phyloP scores from a whole-genome alignment of 2,113 vertebrate genomes.

The Phrynosoma blainvillii region DNA sequence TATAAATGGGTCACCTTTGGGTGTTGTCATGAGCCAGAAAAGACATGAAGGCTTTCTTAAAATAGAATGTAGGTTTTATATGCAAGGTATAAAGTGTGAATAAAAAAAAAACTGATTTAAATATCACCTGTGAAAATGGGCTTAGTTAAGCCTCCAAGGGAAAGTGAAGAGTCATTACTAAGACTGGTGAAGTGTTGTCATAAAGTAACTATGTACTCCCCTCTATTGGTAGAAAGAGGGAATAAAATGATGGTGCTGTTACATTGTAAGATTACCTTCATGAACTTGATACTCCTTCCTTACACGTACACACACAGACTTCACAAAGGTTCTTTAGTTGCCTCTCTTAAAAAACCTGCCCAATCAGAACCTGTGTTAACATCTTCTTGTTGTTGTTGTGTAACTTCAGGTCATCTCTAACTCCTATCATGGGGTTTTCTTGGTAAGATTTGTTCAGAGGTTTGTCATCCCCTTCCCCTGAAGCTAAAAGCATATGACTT shows the following conservation, averaged over 20 bases:
- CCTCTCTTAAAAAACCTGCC: not conserved
- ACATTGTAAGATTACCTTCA: not conserved
- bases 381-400: too few relatives aligned
- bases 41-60: not conserved
- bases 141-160: not conserved
- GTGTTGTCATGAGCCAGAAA: not conserved
- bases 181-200: not conserved
- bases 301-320: too few relatives aligned
- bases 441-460: too few relatives aligned
- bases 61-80: not conserved
- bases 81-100: not conserved
- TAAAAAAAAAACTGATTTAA: not conserved
- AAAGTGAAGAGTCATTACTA: not conserved
- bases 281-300: not conserved
- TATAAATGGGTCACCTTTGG: not conserved
- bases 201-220: conserved; percentile 17
- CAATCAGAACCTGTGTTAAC: too few relatives aligned
- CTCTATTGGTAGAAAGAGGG: not conserved
- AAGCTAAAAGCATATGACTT: too few relatives aligned
- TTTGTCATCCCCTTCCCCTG: too few relatives aligned
- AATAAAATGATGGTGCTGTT: not conserved
- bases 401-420: too few relatives aligned
- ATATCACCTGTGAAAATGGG: not conserved
- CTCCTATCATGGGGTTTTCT: too few relatives aligned
- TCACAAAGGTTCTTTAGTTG: accelerated